Evolutionary conservation across 2,797 vertebrate genomes (phyloP), one percentile per base, ranked within the genome.

Genomic region (Distichodus sexfasciatus): DNA sequence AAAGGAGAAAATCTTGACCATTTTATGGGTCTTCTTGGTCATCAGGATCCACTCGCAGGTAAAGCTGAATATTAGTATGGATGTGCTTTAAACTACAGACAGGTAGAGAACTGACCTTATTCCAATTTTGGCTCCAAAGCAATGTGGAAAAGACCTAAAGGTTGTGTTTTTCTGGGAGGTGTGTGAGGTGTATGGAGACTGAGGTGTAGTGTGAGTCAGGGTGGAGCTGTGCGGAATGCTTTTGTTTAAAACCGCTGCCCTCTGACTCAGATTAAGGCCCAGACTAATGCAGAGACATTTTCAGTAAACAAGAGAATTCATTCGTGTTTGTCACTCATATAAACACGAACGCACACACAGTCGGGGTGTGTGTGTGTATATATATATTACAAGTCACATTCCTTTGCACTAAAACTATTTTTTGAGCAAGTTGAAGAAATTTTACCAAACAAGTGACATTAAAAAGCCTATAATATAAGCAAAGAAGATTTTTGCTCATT

Each of bases 221-320:
- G 44, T 51, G 48, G 62, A 33, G 29, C 29, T 17, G 48, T 10
- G 9, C 61, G 21, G 51, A 72, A 64, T 17, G 12, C 53, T 65
- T 29, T 66, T 72, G 59, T 72, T 68, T 72, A 58, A 72, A 64
- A 46, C 40, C 43, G 44, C 54, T 41, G 50, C 31, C 64, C 12
- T 17, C 44, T 72, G 66, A 72, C 54, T 69, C 69, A 72, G 55
- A 55, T 9, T 41, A 26, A 72, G 47, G 66, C 46, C 31, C 23
- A 12, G 43, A 69, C 21, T 51, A 43, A 78, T 44, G 40, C 48
- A 65, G 33, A 57, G 35, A 15, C 11, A 48, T 72, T 69, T 66
- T 38, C 57, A 66, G 61, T 61, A 72, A 69, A 69, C 58, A 60
- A 57, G 57, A 58, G 11, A 43, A 46, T 57, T 43, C 29, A 19